Evolutionary conservation across 2,888 invertebrate genomes (phyloP).

Genomic region (Rapana venosa): DNA sequence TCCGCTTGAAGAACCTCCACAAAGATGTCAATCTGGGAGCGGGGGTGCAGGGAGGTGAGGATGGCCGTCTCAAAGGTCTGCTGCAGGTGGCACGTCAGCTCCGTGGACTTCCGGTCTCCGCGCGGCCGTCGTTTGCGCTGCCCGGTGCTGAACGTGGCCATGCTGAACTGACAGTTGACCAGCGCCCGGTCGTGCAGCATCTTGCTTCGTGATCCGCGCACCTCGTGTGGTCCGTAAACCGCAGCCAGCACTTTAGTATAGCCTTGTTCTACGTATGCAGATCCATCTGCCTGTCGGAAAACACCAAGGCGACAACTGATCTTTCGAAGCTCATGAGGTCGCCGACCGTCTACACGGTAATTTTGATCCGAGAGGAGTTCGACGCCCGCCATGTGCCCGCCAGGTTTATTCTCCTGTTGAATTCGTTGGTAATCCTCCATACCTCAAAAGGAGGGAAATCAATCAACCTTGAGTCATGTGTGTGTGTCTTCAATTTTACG

Average conservation of each 20-base stretch:
- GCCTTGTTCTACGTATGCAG: conserved; percentile 96
- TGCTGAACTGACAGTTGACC: conserved; percentile 97
- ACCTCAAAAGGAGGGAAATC: too few species aligned
- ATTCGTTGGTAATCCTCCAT: too few species aligned
- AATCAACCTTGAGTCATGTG: too few species aligned
- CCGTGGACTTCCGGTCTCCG: conserved; percentile 93
- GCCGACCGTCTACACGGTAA: conserved; percentile 91
- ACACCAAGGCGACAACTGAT: conserved; percentile 92
- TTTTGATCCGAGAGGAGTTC: conserved; percentile 81
- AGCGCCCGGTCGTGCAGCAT: conserved; percentile 87
- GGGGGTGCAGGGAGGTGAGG: conserved; percentile 92
- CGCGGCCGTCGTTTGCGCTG: conserved; percentile 92
- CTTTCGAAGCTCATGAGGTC: conserved; percentile 89
- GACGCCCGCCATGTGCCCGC: conserved; percentile 74
- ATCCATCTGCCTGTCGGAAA: conserved; percentile 96
- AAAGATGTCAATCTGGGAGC: conserved; percentile 97
- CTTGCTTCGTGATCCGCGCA: conserved; percentile 82
- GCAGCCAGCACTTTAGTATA: conserved; percentile 97
- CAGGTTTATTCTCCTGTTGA: too few species aligned
- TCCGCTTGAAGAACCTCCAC: conserved; percentile 92
- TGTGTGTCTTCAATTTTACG: too few species aligned
- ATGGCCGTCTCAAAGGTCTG: conserved; percentile 95
- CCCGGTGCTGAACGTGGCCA: conserved; percentile 93
- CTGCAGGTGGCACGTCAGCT: conserved; percentile 88
- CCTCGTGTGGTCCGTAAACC: conserved; percentile 98